These are phyloP conservation scores for Mycetomoellerius zeteki DNA, from an alignment of 1,140 invertebrate species.

Conservation along the genomic window DNA sequence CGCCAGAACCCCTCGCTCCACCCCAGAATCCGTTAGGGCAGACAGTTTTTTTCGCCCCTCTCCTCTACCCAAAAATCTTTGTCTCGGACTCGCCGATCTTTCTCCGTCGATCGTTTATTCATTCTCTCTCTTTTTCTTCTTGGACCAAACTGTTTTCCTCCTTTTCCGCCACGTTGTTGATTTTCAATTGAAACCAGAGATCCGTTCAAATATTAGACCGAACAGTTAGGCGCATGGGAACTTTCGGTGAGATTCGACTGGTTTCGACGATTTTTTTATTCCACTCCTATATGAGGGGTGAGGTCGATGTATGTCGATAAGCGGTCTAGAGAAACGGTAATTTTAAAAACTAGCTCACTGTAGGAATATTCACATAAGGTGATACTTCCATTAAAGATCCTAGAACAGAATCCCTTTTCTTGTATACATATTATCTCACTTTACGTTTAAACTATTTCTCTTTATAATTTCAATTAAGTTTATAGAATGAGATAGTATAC, in stretches of 20 bases:
- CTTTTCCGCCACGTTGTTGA: constrained; percentile 79
- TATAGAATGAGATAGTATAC: too few relatives aligned
- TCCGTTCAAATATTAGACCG: constrained; percentile 84
- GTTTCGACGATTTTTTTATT: constrained; percentile 64
- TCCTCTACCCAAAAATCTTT: constrained; percentile 76
- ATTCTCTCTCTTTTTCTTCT: constrained; percentile 30
- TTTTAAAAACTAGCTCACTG: constrained; percentile 9
- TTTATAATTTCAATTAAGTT: too few relatives aligned
- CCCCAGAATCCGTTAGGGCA: constrained; percentile 84
- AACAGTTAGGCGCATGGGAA: constrained; percentile 85
- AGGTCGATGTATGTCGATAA: constrained; percentile 49
- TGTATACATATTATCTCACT: too few relatives aligned
- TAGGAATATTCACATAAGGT: neutral
- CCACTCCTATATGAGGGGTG: neutral
- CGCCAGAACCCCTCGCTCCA: constrained; percentile 71
- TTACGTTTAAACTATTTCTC: too few relatives aligned
- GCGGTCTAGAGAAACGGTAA: constrained; percentile 40
- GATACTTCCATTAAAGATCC: too few relatives aligned
- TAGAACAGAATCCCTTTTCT: too few relatives aligned
- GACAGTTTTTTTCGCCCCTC: constrained; percentile 78
- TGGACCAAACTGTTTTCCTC: constrained; percentile 18
- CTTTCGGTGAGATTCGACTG: constrained; percentile 65
- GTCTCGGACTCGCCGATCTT: constrained; percentile 76
- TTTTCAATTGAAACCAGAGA: constrained; percentile 87
- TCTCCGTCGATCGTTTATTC: constrained; percentile 46